A percentile compares a stretch with the other conserved stretches of the same genome.
Conservation (phyloP, 2,888 invertebrate genomes). For the Gibbula magus region DNA sequence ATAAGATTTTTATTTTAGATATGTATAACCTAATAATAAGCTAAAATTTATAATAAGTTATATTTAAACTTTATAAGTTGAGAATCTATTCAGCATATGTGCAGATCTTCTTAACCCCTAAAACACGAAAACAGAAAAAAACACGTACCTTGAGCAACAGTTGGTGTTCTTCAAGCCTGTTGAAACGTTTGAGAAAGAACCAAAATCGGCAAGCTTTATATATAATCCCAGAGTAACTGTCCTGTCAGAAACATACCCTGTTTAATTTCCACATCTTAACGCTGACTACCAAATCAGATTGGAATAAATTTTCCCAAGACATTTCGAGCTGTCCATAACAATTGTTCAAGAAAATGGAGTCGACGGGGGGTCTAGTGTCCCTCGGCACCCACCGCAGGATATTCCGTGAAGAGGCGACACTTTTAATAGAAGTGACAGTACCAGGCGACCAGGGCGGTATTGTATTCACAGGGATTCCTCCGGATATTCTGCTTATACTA, state of each 20-base stretch:
- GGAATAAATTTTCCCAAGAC: conserved; percentile 17
- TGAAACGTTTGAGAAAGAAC: conserved; percentile 17
- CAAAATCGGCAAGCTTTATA: not conserved
- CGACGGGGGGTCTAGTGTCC: not conserved
- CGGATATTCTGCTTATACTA: conserved; percentile 3
- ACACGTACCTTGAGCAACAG: conserved; percentile 19
- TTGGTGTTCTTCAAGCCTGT: conserved; percentile 12
- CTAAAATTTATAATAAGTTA: no score
- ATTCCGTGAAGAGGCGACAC: conserved; percentile 11
- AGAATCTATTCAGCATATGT: no score
- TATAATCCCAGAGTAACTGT: conserved; percentile 5
- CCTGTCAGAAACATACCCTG: not conserved
- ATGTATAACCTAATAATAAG: no score
- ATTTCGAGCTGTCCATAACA: conserved; percentile 11
- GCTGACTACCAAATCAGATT: not conserved
- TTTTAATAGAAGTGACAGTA: conserved; percentile 10
- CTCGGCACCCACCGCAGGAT: not conserved
- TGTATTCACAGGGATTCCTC: conserved; percentile 1
- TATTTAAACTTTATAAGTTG: no score
- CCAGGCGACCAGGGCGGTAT: not conserved
- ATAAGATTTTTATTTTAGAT: no score
- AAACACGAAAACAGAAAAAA: not conserved
- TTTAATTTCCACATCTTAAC: conserved; percentile 15
- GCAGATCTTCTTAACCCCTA: no score
- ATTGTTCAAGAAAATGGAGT: conserved; percentile 10